A percentile compares a stretch with the other conserved stretches of the same genome.
Evolutionary conservation across 2,888 invertebrate genomes (phyloP).

Genomic region (Apodemia mormo): DNA sequence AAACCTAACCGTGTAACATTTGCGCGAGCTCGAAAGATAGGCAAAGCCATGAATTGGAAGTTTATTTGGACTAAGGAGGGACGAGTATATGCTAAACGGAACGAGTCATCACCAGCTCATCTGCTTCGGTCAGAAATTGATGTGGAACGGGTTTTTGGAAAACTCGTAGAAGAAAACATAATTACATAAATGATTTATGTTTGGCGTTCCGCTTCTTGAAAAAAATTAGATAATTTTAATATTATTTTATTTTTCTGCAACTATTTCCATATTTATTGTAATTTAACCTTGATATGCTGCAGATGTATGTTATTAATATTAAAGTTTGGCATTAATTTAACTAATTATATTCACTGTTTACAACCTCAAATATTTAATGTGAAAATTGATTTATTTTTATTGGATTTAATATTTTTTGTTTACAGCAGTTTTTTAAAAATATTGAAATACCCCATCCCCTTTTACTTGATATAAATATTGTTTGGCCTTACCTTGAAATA

Average conservation of each 20-base stretch:
- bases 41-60: slow-evolving; percentile 17
- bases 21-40: slow-evolving; percentile 17
- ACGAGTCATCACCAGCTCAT: background rate
- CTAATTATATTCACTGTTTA: too few relatives aligned
- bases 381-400: too few relatives aligned
- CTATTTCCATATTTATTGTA: background rate
- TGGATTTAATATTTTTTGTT: too few relatives aligned
- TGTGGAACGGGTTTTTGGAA: background rate
- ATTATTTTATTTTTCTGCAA: background rate
- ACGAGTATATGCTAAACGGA: slow-evolving; percentile 21
- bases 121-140: background rate
- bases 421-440: too few relatives aligned
- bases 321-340: too few relatives aligned
- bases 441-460: too few relatives aligned
- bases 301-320: too few relatives aligned
- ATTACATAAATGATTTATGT: background rate
- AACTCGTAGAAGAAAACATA: background rate
- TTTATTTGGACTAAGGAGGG: slow-evolving; percentile 24
- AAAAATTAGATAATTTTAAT: background rate
- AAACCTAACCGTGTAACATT: slow-evolving; percentile 22
- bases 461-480: too few relatives aligned
- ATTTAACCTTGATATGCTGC: background rate
- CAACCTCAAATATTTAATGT: too few relatives aligned
- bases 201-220: background rate
- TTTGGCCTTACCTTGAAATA: too few relatives aligned